Conservation (phyloP, 1,140 invertebrate species). For the Acromyrmex charruanus region DNA sequence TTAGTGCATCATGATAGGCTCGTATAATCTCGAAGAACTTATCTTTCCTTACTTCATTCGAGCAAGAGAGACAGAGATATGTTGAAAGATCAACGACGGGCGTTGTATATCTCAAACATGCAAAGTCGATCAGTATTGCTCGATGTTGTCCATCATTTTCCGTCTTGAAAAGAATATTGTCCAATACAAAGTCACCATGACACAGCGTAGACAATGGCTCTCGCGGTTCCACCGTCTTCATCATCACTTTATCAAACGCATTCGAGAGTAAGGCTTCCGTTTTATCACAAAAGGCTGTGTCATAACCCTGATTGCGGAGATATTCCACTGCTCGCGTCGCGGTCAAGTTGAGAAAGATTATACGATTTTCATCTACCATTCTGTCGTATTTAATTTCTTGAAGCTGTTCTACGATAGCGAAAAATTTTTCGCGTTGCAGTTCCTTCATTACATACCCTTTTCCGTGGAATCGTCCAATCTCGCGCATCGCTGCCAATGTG, state of each 20-base stretch:
- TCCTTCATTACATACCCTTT: slow-evolving; percentile 80
- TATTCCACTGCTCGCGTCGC: slow-evolving; percentile 54
- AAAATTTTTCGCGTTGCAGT: slow-evolving; percentile 74
- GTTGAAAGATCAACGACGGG: slow-evolving; percentile 83
- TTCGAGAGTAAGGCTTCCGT: slow-evolving; percentile 57
- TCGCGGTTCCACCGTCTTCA: slow-evolving; percentile 20
- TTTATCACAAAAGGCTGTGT: slow-evolving; percentile 71
- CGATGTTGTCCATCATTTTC: slow-evolving; percentile 58
- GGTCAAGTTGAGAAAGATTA: not conserved
- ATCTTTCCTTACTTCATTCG: slow-evolving; percentile 51
- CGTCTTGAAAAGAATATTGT: slow-evolving; percentile 81
- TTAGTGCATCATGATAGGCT: slow-evolving; percentile 79
- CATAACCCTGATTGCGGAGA: slow-evolving; percentile 56
- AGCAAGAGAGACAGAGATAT: slow-evolving; percentile 82
- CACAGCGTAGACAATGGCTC: slow-evolving; percentile 81
- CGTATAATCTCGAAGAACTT: slow-evolving; percentile 77
- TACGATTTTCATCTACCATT: not conserved
- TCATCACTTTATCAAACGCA: slow-evolving; percentile 43
- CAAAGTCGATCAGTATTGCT: slow-evolving; percentile 84
- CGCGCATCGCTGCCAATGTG: slow-evolving; percentile 74
- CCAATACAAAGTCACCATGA: slow-evolving; percentile 84
- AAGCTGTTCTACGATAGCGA: slow-evolving; percentile 68
- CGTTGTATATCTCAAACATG: slow-evolving; percentile 78
- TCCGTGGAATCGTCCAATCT: slow-evolving; percentile 83
- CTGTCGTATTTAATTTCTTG: slow-evolving; percentile 51